phyloP scores from a whole-genome alignment of 1,140 invertebrate species.

The Aradophagus sp. region DNA sequence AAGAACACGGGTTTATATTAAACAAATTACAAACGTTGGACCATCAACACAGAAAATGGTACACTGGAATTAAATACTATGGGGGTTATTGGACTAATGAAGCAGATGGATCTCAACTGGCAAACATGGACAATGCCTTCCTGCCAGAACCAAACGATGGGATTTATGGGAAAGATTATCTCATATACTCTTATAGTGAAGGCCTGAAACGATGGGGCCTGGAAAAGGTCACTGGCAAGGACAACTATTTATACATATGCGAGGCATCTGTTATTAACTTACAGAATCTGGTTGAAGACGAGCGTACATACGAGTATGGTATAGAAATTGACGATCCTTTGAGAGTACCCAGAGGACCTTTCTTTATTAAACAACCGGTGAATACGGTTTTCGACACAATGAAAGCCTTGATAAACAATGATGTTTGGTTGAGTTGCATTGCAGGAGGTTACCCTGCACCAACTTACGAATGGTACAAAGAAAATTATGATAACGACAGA shows the following conservation, averaged over 20 bases:
- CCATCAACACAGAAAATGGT: constrained; percentile 91
- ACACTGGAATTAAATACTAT: constrained; percentile 83
- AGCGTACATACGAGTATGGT: constrained; percentile 89
- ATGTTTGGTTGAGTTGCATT: constrained; percentile 86
- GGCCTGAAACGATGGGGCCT: constrained; percentile 87
- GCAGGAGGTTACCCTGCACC: constrained; percentile 93
- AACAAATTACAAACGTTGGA: constrained; percentile 86
- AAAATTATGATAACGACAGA: constrained; percentile 88
- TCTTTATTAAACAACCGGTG: constrained; percentile 89
- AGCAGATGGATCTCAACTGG: constrained; percentile 83
- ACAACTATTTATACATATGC: constrained; percentile 89
- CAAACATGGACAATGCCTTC: constrained; percentile 88
- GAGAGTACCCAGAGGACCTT: constrained; percentile 89
- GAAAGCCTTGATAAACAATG: constrained; percentile 81
- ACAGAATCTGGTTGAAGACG: constrained; percentile 82
- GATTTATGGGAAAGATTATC: constrained; percentile 75
- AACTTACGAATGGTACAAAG: constrained; percentile 93
- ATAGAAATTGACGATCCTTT: constrained; percentile 83
- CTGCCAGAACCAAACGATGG: constrained; percentile 78
- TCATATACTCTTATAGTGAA: constrained; percentile 82
- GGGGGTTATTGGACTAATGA: constrained; percentile 89
- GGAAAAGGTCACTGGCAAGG: constrained; percentile 84
- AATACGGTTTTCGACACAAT: constrained; percentile 88
- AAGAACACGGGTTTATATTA: constrained; percentile 91
- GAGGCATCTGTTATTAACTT: constrained; percentile 83